phyloP scores from a whole-genome alignment of 1,140 invertebrate species.

The Dendroctonus valens region DNA sequence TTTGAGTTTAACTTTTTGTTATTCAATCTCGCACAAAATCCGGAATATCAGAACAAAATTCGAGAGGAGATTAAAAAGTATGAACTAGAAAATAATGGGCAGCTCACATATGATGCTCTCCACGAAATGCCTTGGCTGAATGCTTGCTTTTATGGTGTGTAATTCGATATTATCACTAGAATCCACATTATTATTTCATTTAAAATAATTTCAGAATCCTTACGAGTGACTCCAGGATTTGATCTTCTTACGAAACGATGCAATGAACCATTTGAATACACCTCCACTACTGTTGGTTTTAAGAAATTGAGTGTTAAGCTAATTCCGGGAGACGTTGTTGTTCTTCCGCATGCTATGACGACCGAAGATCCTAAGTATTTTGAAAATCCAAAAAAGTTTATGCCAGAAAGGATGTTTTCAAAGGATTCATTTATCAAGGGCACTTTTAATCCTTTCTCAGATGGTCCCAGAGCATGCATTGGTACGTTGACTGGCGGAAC shows the following conservation, averaged over 20 bases:
- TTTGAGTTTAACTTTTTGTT: slow-evolving; percentile 14
- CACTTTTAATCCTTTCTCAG: slow-evolving; percentile 9
- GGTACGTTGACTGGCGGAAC: neutral
- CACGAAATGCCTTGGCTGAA: slow-evolving; percentile 27
- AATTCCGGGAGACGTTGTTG: slow-evolving; percentile 21
- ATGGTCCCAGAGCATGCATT: slow-evolving; percentile 17
- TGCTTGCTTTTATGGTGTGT: slow-evolving; percentile 26
- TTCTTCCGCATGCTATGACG: slow-evolving; percentile 53
- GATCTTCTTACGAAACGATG: slow-evolving; percentile 7
- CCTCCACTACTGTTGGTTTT: slow-evolving; percentile 28
- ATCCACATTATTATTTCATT: neutral
- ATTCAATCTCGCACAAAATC: slow-evolving; percentile 17
- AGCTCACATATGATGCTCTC: slow-evolving; percentile 24
- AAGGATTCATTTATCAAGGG: slow-evolving; percentile 33
- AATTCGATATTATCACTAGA: neutral
- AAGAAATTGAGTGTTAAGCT: slow-evolving; percentile 50
- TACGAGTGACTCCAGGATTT: neutral
- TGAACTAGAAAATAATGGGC: slow-evolving; percentile 19
- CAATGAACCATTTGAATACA: slow-evolving; percentile 15
- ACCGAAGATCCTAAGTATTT: slow-evolving; percentile 62
- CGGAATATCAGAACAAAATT: slow-evolving; percentile 26
- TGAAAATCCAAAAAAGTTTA: slow-evolving; percentile 60
- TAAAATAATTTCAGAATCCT: slow-evolving; percentile 12
- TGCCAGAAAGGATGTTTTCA: slow-evolving; percentile 55
- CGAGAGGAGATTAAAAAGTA: slow-evolving; percentile 15